Base-by-base conservation (phyloP, 2,888 invertebrate genomes). In the Petrolisthes cinctipes region DNA sequence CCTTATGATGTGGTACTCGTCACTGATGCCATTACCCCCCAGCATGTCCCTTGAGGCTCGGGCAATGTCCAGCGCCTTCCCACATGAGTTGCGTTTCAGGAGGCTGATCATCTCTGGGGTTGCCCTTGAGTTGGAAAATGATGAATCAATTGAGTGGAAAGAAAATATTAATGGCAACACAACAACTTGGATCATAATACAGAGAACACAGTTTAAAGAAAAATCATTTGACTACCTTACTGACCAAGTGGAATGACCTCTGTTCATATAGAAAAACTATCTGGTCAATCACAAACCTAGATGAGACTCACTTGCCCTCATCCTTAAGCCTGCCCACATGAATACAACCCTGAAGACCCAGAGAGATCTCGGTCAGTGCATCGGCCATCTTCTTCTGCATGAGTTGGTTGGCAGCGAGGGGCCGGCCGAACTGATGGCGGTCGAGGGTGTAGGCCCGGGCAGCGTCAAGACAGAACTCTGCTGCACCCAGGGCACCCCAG, bases 301-400 rank as follows among this genome's bases (percentile, higher is more conserved):
- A 37, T 37, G 37, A 17, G 23, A 91, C 93, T 92, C 92, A 95
- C 95, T 95, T 94, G 91, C 96, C 95, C 92, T 96, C 94, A 92
- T 99, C 98, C 93, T 96, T 98, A 57, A 99, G 94, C 90, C 94
- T 95, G 0, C 98, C 98, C 51, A 99, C 96, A 91, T 96, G 96
- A 81, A 98, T 92, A 92, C 98, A 98, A 66, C 96, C 96, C 92
- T 97, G 96, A 83, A 97, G 94, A 14, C 97, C 99, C 75, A 99
- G 93, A 9, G 96, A 94, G 92, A 99, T 99, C 93, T 99, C 99
- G 0, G 97, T 97, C 92, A 97, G 93, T 96, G 99, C 99, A 93
- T 99, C 98, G 1, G 98, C 98, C 92, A 99, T 93, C 94, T 99
- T 99, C 94, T 98, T 97, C 94, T 99, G 99, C 91, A 99, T 95